phyloP scores from a whole-genome alignment of 2,888 invertebrate species.

The Xanthorhoe spadicearia region DNA sequence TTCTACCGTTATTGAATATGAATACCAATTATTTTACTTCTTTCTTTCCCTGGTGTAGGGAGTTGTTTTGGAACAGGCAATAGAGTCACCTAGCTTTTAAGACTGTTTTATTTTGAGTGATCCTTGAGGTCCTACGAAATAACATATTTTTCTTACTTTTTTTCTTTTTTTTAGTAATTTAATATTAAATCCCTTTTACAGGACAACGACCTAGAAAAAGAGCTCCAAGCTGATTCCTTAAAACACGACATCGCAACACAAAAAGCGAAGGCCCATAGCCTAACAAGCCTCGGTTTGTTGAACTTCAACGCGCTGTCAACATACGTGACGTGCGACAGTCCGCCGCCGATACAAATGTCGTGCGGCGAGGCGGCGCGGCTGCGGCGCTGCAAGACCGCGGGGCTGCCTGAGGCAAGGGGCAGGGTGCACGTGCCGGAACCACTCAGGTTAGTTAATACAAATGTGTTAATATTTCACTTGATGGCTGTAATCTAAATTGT shows the following conservation, averaged over 20 bases:
- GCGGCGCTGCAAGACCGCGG: conserved; percentile 88
- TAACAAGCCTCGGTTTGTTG: conserved; percentile 68
- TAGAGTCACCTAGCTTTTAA: no score
- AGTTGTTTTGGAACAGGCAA: no score
- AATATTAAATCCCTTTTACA: conserved; percentile 38
- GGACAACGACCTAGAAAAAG: conserved; percentile 79
- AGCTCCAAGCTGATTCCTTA: conserved; percentile 71
- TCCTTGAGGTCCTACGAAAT: no score
- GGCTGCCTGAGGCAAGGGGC: conserved; percentile 88
- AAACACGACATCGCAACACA: conserved; percentile 64
- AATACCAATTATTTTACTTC: no score
- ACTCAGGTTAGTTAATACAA: conserved; percentile 65
- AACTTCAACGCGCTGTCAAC: conserved; percentile 84
- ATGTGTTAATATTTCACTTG: no score
- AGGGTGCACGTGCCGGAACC: conserved; percentile 88
- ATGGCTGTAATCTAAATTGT: no score
- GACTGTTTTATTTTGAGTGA: no score
- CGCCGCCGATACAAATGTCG: conserved; percentile 91
- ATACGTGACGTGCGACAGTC: conserved; percentile 91
- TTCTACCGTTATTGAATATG: no score
- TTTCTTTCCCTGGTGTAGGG: no score
- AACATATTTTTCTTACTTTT: no score
- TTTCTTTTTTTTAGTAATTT: no score
- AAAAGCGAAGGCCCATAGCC: conserved; percentile 69
- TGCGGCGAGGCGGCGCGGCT: conserved; percentile 90